These are phyloP conservation scores for Elephas maximus DNA, from an alignment of 2,113 vertebrate species.

Conservation along the genomic window DNA sequence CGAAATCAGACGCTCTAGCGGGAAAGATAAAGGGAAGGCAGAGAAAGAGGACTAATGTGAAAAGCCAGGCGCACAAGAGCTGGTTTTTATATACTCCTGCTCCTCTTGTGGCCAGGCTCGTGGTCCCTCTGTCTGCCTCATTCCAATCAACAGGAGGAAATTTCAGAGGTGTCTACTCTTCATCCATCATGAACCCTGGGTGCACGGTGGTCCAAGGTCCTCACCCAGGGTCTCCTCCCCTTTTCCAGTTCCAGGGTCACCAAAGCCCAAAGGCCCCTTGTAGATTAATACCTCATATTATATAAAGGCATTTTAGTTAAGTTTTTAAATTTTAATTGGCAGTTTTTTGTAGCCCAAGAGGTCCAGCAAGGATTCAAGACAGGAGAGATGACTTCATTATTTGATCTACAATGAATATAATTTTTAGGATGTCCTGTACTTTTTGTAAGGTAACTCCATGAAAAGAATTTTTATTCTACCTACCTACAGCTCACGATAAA, in stretches of 20 bases:
- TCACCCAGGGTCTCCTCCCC: not conserved
- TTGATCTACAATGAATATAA: not conserved
- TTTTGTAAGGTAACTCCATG: constrained; percentile 9
- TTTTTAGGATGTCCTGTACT: not conserved
- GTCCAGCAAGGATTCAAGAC: constrained; percentile 11
- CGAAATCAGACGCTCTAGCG: not conserved
- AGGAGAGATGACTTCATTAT: not conserved
- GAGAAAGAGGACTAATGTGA: not conserved
- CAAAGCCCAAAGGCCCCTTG: not conserved
- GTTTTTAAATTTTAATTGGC: constrained; percentile 11
- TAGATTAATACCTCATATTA: constrained; percentile 8
- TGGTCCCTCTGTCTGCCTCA: not conserved
- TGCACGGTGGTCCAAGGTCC: not conserved
- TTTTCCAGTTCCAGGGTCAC: not conserved
- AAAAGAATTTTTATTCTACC: constrained; percentile 46
- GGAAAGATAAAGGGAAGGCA: not conserved
- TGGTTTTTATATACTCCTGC: not conserved
- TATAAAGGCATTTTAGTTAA: constrained; percentile 18
- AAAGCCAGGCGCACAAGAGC: not conserved
- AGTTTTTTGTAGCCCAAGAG: constrained; percentile 21
- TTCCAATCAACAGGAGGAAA: not conserved
- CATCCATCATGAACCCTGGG: not conserved
- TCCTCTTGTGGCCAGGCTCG: not conserved
- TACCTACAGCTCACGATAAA: constrained; percentile 51
- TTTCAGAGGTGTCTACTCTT: not conserved